Conservation (phyloP, 2,888 invertebrate species). For the Microplitis deprimator region DNA sequence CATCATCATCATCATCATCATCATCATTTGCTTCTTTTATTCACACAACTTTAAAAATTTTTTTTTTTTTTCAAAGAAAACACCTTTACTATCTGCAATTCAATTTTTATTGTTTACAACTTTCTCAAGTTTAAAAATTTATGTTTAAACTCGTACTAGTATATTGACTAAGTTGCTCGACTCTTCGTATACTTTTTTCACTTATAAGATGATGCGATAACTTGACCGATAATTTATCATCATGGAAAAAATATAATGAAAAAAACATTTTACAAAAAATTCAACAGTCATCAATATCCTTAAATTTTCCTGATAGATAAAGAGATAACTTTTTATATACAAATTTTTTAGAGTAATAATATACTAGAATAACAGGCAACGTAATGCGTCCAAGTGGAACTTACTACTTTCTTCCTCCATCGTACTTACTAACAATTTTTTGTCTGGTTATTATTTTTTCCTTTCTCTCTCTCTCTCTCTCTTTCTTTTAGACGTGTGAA, state of each 20-base stretch:
- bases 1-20: neutral
- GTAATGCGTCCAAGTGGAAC: neutral
- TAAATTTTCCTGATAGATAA: neutral
- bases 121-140: neutral
- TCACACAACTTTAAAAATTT: neutral
- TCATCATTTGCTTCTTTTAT: neutral
- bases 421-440: conserved; percentile 5
- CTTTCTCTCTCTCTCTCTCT: neutral
- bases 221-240: too few relatives aligned
- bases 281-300: neutral
- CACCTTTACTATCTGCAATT: neutral
- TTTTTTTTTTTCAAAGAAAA: conserved; percentile 4
- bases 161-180: too few relatives aligned
- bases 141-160: neutral
- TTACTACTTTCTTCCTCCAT: neutral
- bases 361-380: too few relatives aligned
- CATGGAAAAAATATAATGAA: neutral
- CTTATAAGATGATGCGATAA: neutral
- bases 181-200: neutral
- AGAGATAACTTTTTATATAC: neutral
- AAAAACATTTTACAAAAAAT: neutral
- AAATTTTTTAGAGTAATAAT: neutral
- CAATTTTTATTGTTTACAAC: neutral
- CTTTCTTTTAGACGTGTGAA: conserved; percentile 35
- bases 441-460: conserved; percentile 1